Conservation (phyloP, 2,888 invertebrate genomes). For the Achlya flavicornis region DNA sequence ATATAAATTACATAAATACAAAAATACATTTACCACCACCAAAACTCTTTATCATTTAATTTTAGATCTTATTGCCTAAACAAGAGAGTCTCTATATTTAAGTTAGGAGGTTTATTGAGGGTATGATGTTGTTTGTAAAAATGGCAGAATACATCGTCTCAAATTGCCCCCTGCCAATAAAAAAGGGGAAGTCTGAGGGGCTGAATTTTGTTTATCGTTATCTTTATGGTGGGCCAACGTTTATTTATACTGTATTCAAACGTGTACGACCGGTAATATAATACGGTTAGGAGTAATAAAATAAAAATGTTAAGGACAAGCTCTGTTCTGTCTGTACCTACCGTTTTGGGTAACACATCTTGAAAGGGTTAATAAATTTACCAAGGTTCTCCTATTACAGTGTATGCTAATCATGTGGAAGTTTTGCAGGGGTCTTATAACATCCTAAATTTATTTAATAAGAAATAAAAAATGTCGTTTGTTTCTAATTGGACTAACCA, state of each 20-base stretch:
- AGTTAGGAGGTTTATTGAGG: conserved; percentile 7
- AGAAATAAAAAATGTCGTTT: neutral
- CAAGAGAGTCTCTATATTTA: neutral
- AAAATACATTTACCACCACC: conserved; percentile 36
- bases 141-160: conserved; percentile 78
- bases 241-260: conserved; percentile 78
- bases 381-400: neutral
- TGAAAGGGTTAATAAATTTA: neutral
- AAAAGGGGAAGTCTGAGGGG: conserved; percentile 77
- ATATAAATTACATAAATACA: conserved; percentile 75
- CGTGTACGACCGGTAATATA: conserved; percentile 76
- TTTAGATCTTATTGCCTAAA: conserved; percentile 33
- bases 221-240: conserved; percentile 78
- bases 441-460: too few relatives aligned
- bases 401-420: conserved; percentile 2
- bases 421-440: neutral
- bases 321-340: conserved; percentile 33
- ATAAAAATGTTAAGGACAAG: conserved; percentile 52
- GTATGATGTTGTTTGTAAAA: conserved; percentile 46
- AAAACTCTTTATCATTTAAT: conserved; percentile 26
- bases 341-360: conserved; percentile 1
- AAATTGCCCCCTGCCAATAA: conserved; percentile 82
- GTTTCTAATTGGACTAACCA: too few relatives aligned
- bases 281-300: conserved; percentile 71
- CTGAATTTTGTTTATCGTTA: conserved; percentile 82